A percentile compares a stretch with the other conserved stretches of the same genome.
These are phyloP conservation scores for Tokudaia tokunoshimensis DNA, from an alignment of 2,797 vertebrate genomes.

Conservation along the genomic window DNA sequence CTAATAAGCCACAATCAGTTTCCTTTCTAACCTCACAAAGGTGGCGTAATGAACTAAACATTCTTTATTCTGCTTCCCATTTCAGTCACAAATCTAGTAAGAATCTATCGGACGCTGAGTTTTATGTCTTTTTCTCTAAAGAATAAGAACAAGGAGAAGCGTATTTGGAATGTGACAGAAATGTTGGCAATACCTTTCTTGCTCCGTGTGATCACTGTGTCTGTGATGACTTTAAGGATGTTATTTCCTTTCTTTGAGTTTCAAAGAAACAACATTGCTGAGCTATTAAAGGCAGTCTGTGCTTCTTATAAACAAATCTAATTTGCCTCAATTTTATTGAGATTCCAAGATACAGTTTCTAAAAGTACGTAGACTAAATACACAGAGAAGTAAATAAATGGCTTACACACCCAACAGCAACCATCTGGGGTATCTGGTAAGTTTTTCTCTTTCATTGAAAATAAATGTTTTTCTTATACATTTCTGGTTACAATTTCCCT, in stretches of 20 bases:
- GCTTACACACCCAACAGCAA: not conserved
- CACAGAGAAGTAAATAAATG: not conserved
- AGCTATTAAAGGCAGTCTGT: not conserved
- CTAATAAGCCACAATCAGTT: constrained; percentile 72
- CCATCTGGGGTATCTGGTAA: not conserved
- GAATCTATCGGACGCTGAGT: not conserved
- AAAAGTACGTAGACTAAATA: not conserved
- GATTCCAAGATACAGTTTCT: not conserved
- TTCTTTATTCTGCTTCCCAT: not conserved
- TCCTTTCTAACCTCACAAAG: constrained; percentile 68
- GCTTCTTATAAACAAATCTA: not conserved
- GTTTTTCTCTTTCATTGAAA: not conserved
- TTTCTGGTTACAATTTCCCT: not conserved
- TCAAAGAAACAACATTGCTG: not conserved
- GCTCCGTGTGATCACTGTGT: not conserved
- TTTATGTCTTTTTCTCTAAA: not conserved
- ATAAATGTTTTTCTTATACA: not conserved
- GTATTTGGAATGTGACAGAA: not conserved
- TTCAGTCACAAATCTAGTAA: not conserved
- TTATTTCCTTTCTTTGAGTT: not conserved
- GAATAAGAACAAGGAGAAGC: not conserved
- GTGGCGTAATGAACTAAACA: constrained; percentile 55
- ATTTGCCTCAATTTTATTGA: constrained; percentile 19
- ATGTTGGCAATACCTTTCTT: not conserved
- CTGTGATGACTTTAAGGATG: not conserved